These are phyloP conservation scores for Acanthis flammea DNA, from an alignment of 2,797 vertebrate species.

Conservation along the genomic window DNA sequence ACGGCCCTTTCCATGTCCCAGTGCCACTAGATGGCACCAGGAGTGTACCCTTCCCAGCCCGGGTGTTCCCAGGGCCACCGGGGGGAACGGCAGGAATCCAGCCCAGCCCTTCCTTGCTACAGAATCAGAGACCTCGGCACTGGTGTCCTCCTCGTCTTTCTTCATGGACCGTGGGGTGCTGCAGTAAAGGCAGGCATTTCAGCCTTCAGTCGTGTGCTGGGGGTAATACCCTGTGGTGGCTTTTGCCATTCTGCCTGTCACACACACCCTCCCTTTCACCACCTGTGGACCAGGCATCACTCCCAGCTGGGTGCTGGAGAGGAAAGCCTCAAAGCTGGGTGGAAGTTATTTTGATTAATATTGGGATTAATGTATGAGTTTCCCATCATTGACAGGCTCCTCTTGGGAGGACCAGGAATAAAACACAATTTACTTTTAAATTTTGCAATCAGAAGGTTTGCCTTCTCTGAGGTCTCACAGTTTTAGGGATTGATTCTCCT, in stretches of 20 bases:
- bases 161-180: rapidly evolving
- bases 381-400: not conserved
- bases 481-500: not conserved
- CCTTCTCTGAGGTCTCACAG: not conserved
- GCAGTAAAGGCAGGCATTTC: not conserved
- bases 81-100: not conserved
- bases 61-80: not conserved
- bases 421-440: not conserved
- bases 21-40: slow-evolving; percentile 60
- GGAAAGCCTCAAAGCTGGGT: not conserved
- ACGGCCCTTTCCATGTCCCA: not conserved
- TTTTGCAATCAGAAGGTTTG: not conserved
- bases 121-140: no score
- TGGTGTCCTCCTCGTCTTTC: not conserved
- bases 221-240: not conserved
- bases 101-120: not conserved
- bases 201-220: not conserved
- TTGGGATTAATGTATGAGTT: rapidly evolving
- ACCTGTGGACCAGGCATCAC: rapidly evolving
- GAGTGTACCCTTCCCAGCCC: not conserved
- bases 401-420: not conserved
- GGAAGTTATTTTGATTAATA: not conserved
- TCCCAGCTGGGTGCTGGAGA: not conserved
- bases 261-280: rapidly evolving
- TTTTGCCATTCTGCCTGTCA: not conserved